A percentile compares a stretch with the other conserved stretches of the same genome.
These are phyloP conservation scores for Sarotherodon lohbergeri DNA, from an alignment of 2,113 vertebrate species.

Conservation along the genomic window DNA sequence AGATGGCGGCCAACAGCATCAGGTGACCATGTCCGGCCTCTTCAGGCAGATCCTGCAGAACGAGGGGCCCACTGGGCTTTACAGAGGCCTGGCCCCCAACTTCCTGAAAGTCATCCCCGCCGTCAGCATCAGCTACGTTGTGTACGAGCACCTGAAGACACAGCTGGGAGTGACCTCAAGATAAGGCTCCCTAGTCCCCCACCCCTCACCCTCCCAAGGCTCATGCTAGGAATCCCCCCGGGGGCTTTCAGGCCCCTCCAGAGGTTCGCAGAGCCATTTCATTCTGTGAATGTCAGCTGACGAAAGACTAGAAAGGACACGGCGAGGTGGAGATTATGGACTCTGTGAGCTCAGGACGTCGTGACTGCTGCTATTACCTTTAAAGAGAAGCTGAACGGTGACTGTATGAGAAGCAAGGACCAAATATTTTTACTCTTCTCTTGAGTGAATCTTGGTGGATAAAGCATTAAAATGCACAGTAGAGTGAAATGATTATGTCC, in stretches of 20 bases:
- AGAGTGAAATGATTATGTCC: background rate
- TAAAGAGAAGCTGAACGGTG: background rate
- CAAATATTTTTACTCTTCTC: conserved; percentile 19
- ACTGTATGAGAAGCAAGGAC: conserved; percentile 12
- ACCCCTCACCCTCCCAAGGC: background rate
- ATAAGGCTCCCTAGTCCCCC: conserved; percentile 55
- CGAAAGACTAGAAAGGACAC: background rate
- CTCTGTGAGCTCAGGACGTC: conserved; percentile 51
- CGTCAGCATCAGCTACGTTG: conserved; percentile 97
- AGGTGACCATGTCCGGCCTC: conserved; percentile 82
- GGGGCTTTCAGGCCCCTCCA: conserved; percentile 30
- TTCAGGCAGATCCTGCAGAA: conserved; percentile 90
- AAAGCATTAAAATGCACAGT: background rate
- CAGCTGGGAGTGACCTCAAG: conserved; percentile 87
- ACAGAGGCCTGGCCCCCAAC: conserved; percentile 92
- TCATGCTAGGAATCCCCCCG: background rate
- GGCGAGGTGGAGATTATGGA: conserved; percentile 1
- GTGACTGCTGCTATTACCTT: conserved; percentile 48
- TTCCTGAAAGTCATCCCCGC: conserved; percentile 98
- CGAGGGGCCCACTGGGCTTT: conserved; percentile 88
- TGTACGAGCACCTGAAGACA: conserved; percentile 93
- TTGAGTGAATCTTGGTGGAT: background rate
- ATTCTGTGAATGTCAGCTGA: conserved; percentile 94
- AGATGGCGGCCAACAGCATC: conserved; percentile 65
- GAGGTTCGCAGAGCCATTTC: conserved; percentile 66